A percentile compares a stretch with the other conserved stretches of the same genome.
Evolutionary conservation across 1,140 invertebrate genomes (phyloP).

Genomic region (Neodiprion virginianus): DNA sequence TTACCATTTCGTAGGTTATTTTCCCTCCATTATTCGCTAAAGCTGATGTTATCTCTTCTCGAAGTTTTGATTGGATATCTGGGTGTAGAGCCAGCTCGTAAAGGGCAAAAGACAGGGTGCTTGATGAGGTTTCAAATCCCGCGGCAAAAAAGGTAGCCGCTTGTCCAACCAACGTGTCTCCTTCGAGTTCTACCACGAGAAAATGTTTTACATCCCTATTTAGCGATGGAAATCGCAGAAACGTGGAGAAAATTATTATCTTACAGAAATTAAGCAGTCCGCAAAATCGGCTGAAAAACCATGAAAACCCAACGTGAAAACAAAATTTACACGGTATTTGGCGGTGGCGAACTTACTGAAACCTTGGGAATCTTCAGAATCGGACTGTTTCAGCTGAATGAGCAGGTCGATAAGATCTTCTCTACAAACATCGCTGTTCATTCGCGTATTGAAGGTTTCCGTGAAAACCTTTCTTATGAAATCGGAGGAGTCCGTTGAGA

Average conservation of each 20-base stretch:
- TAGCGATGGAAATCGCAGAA: too few species aligned
- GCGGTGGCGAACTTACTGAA: conserved; percentile 27
- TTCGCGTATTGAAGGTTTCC: conserved; percentile 44
- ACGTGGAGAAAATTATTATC: too few species aligned
- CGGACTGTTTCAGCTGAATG: conserved; percentile 47
- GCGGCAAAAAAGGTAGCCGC: conserved; percentile 71
- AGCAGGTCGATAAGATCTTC: conserved; percentile 59
- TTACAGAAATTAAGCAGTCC: too few species aligned
- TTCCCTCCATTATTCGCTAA: conserved; percentile 50
- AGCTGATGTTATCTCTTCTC: conserved; percentile 62
- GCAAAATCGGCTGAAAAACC: too few species aligned
- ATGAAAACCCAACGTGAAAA: too few species aligned
- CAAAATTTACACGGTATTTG: too few species aligned
- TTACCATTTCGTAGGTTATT: conserved; percentile 61
- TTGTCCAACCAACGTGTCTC: conserved; percentile 72
- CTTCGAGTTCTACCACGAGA: conserved; percentile 56
- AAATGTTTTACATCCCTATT: too few species aligned
- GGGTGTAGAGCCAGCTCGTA: conserved; percentile 67
- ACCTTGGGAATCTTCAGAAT: not conserved
- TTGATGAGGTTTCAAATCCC: conserved; percentile 70
- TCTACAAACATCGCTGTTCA: conserved; percentile 39
- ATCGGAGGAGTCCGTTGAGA: conserved; percentile 31
- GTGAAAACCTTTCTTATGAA: conserved; percentile 52
- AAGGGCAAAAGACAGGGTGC: conserved; percentile 62
- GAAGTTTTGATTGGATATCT: conserved; percentile 62